These are phyloP conservation scores for Helicolenus hilgendorfi DNA, from an alignment of 2,797 vertebrate genomes.

Conservation along the genomic window DNA sequence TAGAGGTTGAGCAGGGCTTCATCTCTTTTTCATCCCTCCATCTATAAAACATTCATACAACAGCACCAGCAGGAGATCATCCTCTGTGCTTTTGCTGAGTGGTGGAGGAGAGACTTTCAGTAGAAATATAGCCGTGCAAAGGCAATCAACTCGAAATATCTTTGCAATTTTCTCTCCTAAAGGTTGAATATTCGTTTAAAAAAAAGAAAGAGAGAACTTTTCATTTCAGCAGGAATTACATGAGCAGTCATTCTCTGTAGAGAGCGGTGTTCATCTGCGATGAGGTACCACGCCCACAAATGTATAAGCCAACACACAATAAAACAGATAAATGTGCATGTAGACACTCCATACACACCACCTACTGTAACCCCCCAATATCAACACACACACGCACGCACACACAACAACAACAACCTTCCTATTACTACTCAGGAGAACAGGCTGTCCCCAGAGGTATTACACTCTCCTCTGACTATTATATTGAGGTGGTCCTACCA, in stretches of 20 bases:
- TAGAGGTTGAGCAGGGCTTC: constrained; percentile 54
- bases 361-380: background rate
- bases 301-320: background rate
- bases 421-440: constrained; percentile 25
- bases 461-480: constrained; percentile 17
- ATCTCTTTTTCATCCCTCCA: constrained; percentile 70
- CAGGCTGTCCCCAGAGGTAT: constrained; percentile 14
- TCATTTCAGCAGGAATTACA: constrained; percentile 50
- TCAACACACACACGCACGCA: constrained; percentile 5
- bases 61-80: constrained; percentile 74
- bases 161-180: constrained; percentile 68
- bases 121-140: constrained; percentile 58
- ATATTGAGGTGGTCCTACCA: constrained; percentile 11
- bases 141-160: constrained; percentile 78
- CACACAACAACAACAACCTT: background rate
- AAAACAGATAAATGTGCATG: background rate
- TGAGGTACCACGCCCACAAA: constrained; percentile 8
- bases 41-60: constrained; percentile 81
- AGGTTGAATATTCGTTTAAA: constrained; percentile 30
- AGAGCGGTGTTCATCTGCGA: constrained; percentile 19
- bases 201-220: constrained; percentile 32
- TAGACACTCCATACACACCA: background rate
- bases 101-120: constrained; percentile 58
- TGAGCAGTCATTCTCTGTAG: constrained; percentile 25
- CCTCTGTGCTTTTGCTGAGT: constrained; percentile 46